These are phyloP conservation scores for Girardinus metallicus DNA, from an alignment of 2,797 vertebrate species.

Conservation along the genomic window DNA sequence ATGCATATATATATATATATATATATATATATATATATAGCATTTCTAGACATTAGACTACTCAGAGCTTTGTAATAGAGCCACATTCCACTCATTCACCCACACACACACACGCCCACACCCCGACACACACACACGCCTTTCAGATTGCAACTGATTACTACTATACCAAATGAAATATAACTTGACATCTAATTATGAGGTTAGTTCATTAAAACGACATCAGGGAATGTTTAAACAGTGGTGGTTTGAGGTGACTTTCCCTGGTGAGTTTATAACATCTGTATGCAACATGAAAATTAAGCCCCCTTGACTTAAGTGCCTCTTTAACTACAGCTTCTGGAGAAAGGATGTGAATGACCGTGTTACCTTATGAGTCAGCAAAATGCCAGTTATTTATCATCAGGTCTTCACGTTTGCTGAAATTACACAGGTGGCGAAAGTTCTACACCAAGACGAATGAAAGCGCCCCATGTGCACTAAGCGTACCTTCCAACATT, in stretches of 20 bases:
- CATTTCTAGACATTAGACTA: no score
- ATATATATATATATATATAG: no score
- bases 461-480: background rate
- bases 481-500: background rate
- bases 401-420: background rate
- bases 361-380: background rate
- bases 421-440: background rate
- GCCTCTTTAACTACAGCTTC: background rate
- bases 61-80: background rate
- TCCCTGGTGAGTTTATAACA: background rate
- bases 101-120: background rate
- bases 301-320: background rate
- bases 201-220: background rate
- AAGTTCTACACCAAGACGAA: background rate
- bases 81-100: background rate
- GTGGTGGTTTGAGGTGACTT: background rate
- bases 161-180: background rate
- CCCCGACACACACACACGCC: background rate
- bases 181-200: background rate
- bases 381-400: background rate
- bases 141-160: background rate
- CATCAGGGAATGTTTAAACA: background rate
- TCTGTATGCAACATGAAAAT: background rate
- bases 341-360: background rate
- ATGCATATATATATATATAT: background rate